phyloP scores from a whole-genome alignment of 1,140 invertebrate species.

The Orchesella cincta region DNA sequence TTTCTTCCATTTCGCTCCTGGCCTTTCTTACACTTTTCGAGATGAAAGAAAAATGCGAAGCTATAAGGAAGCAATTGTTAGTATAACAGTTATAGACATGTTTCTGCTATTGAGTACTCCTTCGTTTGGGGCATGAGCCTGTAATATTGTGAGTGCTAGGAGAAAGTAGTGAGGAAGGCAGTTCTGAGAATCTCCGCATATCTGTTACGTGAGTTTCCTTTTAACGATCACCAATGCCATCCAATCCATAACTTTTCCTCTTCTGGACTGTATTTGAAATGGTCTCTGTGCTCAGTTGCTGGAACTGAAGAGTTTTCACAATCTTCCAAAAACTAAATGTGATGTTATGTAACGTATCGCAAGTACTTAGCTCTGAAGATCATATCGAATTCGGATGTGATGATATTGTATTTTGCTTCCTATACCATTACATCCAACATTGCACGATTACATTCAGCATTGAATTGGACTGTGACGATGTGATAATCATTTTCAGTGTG shows the following conservation, averaged over 20 bases:
- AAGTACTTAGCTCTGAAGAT: neutral
- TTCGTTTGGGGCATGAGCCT: no score
- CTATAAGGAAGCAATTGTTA: no score
- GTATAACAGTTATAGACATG: no score
- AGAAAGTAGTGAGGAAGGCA: neutral
- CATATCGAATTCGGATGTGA: neutral
- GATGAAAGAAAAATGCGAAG: neutral
- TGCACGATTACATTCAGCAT: neutral
- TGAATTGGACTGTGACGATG: neutral
- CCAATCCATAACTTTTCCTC: neutral
- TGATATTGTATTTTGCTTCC: no score
- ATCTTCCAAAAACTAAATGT: no score
- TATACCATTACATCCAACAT: no score
- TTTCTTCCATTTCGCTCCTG: neutral
- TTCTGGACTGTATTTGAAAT: neutral
- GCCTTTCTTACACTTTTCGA: neutral
- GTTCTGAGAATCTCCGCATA: neutral
- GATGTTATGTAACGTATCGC: no score
- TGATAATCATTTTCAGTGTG: neutral
- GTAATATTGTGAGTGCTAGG: neutral
- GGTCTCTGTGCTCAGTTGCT: neutral
- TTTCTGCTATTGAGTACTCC: no score
- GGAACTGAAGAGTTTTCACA: no score
- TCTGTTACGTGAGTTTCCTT: neutral
- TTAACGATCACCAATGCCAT: neutral